Evolutionary conservation across 2,113 vertebrate genomes (phyloP).

Genomic region (Okapia johnstoni): DNA sequence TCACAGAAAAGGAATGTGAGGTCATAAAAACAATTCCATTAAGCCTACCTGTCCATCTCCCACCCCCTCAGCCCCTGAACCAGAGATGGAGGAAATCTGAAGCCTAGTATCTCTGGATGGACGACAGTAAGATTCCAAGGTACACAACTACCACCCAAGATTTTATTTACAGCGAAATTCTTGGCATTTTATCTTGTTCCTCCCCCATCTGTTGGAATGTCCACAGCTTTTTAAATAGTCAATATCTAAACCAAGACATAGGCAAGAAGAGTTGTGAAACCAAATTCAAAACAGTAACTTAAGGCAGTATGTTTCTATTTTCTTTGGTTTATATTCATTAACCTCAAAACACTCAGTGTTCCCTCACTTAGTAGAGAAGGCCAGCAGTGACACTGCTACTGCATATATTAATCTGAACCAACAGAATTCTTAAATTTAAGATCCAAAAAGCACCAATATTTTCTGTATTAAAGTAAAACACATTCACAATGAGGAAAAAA

Average conservation of each 20-base stretch:
- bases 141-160: neutral
- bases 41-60: neutral
- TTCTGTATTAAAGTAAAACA: neutral
- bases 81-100: neutral
- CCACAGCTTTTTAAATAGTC: neutral
- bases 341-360: neutral
- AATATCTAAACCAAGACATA: conserved; percentile 14
- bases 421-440: neutral
- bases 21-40: neutral
- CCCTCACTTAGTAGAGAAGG: neutral
- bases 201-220: conserved; percentile 59
- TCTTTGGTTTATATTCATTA: neutral
- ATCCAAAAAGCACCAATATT: neutral
- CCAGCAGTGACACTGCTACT: no score
- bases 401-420: neutral
- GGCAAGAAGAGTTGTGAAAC: conserved; percentile 7
- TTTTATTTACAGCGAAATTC: conserved; percentile 49
- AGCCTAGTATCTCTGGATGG: neutral
- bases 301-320: neutral
- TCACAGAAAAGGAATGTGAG: neutral
- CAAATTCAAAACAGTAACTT: neutral
- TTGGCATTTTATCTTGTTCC: conserved; percentile 54
- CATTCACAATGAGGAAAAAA: neutral
- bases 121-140: neutral
- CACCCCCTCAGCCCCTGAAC: neutral